phyloP scores from a whole-genome alignment of 1,140 invertebrate genomes.

The Lordiphosa clarofinis region DNA sequence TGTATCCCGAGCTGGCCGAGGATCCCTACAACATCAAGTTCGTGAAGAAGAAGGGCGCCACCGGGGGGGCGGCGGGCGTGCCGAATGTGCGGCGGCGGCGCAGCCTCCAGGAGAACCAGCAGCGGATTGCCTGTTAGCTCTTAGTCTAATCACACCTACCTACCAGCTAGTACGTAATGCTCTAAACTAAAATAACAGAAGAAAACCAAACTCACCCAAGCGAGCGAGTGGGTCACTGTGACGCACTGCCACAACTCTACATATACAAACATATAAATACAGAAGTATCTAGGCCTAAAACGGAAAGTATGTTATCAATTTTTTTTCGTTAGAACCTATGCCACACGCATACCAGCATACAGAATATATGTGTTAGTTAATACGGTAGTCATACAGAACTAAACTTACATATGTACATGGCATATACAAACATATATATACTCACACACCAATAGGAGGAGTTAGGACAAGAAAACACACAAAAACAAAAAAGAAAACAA shows the following conservation, averaged over 20 bases:
- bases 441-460: slow-evolving; percentile 17
- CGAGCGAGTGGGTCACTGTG: slow-evolving; percentile 3
- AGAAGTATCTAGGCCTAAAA: slow-evolving; percentile 25
- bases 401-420: slow-evolving; percentile 14
- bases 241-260: slow-evolving; percentile 16
- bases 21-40: slow-evolving; percentile 97
- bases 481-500: slow-evolving; percentile 8
- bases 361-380: slow-evolving; percentile 10
- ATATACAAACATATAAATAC: slow-evolving; percentile 26
- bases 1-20: slow-evolving; percentile 95
- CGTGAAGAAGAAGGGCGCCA: slow-evolving; percentile 86
- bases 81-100: slow-evolving; percentile 55
- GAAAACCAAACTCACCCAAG: background rate
- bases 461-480: background rate
- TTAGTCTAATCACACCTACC: slow-evolving; percentile 16
- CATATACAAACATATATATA: background rate
- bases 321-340: slow-evolving; percentile 43
- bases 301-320: slow-evolving; percentile 24
- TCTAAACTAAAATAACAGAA: slow-evolving; percentile 3
- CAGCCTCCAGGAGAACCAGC: slow-evolving; percentile 8
- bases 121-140: slow-evolving; percentile 55
- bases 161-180: slow-evolving; percentile 14
- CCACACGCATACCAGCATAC: background rate
- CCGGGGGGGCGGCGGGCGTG: slow-evolving; percentile 67
- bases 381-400: slow-evolving; percentile 16